Conservation (phyloP, 2,888 invertebrate genomes). For the Folsomia manolachei region DNA sequence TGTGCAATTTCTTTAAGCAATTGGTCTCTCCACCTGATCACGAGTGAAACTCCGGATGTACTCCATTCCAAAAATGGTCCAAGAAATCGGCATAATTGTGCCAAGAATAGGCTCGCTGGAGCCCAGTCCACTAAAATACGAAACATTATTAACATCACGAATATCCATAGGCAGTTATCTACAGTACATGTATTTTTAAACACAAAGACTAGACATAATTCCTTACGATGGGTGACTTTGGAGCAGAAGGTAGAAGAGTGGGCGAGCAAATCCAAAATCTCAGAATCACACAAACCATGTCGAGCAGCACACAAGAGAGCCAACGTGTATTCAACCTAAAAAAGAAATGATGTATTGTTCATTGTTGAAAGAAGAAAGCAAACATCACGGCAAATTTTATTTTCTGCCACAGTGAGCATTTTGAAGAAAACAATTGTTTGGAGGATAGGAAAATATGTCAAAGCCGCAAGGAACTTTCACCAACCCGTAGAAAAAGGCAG, state of each 20-base stretch:
- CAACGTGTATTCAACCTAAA: slow-evolving; percentile 59
- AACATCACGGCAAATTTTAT: not conserved
- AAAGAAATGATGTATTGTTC: not conserved
- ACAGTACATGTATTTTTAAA: no score
- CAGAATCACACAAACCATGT: slow-evolving; percentile 75
- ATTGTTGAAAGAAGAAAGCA: not conserved
- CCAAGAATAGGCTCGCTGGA: slow-evolving; percentile 68
- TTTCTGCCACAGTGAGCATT: not conserved
- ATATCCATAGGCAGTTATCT: not conserved
- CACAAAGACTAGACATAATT: not conserved
- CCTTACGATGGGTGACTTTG: slow-evolving; percentile 64
- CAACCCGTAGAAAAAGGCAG: no score
- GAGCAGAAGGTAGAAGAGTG: slow-evolving; percentile 65
- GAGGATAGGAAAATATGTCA: no score
- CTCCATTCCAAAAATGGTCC: slow-evolving; percentile 67
- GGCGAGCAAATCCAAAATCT: slow-evolving; percentile 70
- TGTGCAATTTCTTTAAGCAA: slow-evolving; percentile 64
- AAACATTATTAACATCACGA: no score
- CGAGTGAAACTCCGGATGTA: slow-evolving; percentile 60
- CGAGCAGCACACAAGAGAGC: slow-evolving; percentile 71
- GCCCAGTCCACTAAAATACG: slow-evolving; percentile 67
- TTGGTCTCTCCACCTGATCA: slow-evolving; percentile 65
- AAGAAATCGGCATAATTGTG: slow-evolving; percentile 64
- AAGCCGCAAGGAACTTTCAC: no score
- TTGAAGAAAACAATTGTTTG: no score